A percentile compares a stretch with the other conserved stretches of the same genome.
Evolutionary conservation across 2,888 invertebrate species (phyloP).

Genomic region (Amorpha juglandis): DNA sequence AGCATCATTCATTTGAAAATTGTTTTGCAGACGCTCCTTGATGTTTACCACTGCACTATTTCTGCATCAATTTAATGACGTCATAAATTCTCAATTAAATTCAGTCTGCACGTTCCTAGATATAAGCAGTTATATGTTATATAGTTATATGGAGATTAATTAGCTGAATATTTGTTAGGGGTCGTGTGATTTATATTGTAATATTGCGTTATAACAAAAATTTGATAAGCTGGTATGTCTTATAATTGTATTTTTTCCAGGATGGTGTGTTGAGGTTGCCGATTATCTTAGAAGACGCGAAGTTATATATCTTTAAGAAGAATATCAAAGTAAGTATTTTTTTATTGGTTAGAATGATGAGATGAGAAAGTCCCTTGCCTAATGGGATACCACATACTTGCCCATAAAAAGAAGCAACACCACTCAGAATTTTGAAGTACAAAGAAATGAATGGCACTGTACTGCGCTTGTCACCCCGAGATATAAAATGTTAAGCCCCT

Average conservation of each 20-base stretch:
- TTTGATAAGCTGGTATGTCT: not conserved
- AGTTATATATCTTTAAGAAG: not conserved
- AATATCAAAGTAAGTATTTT: not conserved
- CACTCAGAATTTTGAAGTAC: too few species aligned
- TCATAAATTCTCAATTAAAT: constrained; percentile 78
- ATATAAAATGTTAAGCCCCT: too few species aligned
- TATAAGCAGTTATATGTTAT: constrained; percentile 42
- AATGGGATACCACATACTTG: too few species aligned
- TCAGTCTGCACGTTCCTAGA: constrained; percentile 50
- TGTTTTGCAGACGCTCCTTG: constrained; percentile 50
- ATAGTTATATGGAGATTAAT: constrained; percentile 42
- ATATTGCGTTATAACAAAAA: not conserved
- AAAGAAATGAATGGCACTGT: too few species aligned
- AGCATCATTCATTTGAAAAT: not conserved
- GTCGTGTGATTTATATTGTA: constrained; percentile 25
- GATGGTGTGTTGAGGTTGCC: not conserved
- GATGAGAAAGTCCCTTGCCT: too few species aligned
- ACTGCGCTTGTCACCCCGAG: too few species aligned
- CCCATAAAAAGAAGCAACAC: too few species aligned
- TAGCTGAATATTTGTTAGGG: constrained; percentile 35
- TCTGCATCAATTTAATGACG: constrained; percentile 79
- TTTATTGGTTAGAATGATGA: not conserved
- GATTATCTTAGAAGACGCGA: not conserved
- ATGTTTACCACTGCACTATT: constrained; percentile 66
- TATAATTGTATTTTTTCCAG: constrained; percentile 6